Percentiles rank a stretch among this genome's conserved stretches.
These are phyloP conservation scores for Lordiphosa mommai DNA, from an alignment of 1,140 invertebrate species.

Conservation along the genomic window DNA sequence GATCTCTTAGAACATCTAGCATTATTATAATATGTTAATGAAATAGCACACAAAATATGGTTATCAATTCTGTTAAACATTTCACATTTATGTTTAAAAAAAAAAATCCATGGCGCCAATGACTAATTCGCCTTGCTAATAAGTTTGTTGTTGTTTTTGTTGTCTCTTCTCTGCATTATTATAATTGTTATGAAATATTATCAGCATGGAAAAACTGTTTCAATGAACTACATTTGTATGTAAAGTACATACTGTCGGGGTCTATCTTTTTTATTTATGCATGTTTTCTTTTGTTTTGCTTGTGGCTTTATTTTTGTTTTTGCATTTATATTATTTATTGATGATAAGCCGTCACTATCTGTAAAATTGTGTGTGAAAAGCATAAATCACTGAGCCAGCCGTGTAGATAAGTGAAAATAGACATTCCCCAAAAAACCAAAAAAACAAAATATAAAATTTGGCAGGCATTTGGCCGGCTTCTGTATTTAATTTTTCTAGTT, in stretches of 20 bases:
- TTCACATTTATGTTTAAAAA: too few relatives aligned
- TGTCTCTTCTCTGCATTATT: neutral
- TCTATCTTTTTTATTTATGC: conserved; percentile 27
- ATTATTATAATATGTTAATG: too few relatives aligned
- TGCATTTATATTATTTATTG: conserved; percentile 11
- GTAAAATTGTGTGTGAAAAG: neutral
- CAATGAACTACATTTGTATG: conserved; percentile 7
- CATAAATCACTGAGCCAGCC: conserved; percentile 45
- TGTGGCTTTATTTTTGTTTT: conserved; percentile 34
- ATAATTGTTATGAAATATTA: conserved; percentile 22
- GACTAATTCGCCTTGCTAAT: too few relatives aligned
- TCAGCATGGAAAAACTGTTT: conserved; percentile 34
- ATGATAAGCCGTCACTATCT: conserved; percentile 35
- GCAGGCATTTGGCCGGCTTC: conserved; percentile 27
- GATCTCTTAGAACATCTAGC: too few relatives aligned
- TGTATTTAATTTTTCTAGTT: conserved; percentile 17
- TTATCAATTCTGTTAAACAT: too few relatives aligned
- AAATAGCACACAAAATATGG: too few relatives aligned
- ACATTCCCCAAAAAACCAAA: conserved; percentile 2
- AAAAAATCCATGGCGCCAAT: too few relatives aligned
- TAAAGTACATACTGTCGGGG: conserved; percentile 7
- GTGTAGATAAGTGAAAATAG: conserved; percentile 33
- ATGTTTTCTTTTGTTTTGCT: conserved; percentile 51
- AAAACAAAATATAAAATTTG: conserved; percentile 12
- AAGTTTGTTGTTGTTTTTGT: too few relatives aligned